Evolutionary conservation across 2,797 vertebrate species (phyloP).

Genomic region (Chrysocyon brachyurus): DNA sequence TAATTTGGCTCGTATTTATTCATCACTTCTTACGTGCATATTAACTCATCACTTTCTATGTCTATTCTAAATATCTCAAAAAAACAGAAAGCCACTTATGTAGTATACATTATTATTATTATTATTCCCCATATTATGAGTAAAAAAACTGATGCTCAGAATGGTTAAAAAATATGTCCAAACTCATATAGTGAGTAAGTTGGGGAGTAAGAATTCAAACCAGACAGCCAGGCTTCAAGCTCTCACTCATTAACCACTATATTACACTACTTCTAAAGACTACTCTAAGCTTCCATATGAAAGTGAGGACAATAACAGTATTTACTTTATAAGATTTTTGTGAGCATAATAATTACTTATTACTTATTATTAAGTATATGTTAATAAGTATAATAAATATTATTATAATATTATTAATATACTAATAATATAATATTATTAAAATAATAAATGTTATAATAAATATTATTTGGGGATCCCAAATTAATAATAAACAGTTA

Average conservation of each 20-base stretch:
- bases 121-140: background rate
- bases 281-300: background rate
- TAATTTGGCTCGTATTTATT: background rate
- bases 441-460: too few species aligned
- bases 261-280: background rate
- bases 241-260: background rate
- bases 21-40: background rate
- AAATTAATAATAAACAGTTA: conserved; percentile 34
- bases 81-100: background rate
- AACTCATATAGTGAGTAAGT: background rate
- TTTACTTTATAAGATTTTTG: background rate
- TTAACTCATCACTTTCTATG: background rate
- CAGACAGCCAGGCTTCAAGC: background rate
- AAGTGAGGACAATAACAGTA: conserved; percentile 2
- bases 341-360: background rate
- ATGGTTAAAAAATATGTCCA: background rate
- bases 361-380: too few species aligned
- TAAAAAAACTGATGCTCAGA: background rate
- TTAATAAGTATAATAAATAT: too few species aligned
- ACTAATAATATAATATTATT: too few species aligned
- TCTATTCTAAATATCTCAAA: conserved; percentile 7
- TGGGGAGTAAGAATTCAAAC: background rate
- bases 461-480: too few species aligned
- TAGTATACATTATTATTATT: background rate
- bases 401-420: too few species aligned